Conservation (phyloP, 1,140 invertebrate species). For the Cheumatopsyche charites region DNA sequence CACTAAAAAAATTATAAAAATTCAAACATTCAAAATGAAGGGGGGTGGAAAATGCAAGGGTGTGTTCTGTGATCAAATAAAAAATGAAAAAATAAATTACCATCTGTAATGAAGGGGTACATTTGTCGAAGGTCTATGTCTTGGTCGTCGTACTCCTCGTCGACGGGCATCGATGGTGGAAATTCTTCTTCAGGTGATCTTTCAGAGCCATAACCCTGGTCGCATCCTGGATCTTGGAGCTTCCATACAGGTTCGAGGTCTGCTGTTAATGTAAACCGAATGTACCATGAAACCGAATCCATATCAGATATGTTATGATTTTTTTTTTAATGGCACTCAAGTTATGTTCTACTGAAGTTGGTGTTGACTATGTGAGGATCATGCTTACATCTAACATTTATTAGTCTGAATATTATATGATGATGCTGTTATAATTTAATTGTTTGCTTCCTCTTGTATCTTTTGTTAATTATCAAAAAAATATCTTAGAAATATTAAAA, state of each 20-base stretch:
- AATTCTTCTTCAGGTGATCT: conserved; percentile 78
- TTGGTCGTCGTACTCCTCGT: conserved; percentile 55
- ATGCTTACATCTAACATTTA: too few species aligned
- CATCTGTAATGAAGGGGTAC: conserved; percentile 69
- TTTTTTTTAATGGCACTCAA: neutral
- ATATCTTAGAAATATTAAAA: too few species aligned
- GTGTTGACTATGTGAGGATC: too few species aligned
- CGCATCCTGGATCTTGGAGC: conserved; percentile 67
- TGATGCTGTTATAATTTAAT: too few species aligned
- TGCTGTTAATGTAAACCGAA: conserved; percentile 23
- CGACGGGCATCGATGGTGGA: conserved; percentile 67
- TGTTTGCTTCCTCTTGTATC: too few species aligned
- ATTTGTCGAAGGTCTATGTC: conserved; percentile 63
- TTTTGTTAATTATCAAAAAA: too few species aligned
- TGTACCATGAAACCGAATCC: conserved; percentile 11
- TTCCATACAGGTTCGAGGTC: conserved; percentile 58
- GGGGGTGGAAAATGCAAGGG: too few species aligned
- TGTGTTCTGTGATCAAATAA: too few species aligned
- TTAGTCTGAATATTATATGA: too few species aligned
- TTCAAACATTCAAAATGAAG: too few species aligned
- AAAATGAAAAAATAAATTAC: conserved; percentile 55
- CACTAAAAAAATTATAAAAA: too few species aligned
- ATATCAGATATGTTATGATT: neutral
- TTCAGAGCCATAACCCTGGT: conserved; percentile 79
- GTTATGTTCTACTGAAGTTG: too few species aligned